Percentiles rank a stretch among this genome's conserved stretches.
phyloP scores from a whole-genome alignment of 2,888 invertebrate genomes.

The Cephus pulcher region DNA sequence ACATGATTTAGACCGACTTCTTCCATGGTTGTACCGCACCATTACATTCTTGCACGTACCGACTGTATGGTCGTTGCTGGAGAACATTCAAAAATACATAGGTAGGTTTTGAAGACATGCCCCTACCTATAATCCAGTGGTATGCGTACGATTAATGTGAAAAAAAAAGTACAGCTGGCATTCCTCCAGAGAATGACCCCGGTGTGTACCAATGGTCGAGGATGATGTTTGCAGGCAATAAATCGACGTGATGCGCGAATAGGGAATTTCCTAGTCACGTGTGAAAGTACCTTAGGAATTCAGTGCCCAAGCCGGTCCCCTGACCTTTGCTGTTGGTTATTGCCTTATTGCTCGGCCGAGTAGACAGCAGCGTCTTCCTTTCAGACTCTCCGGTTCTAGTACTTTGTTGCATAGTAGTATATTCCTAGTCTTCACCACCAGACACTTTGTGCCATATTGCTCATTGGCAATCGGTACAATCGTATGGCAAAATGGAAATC shows the following conservation, averaged over 20 bases:
- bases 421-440: neutral
- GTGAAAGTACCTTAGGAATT: slow-evolving; percentile 63
- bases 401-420: neutral
- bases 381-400: slow-evolving; percentile 1
- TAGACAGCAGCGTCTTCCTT: slow-evolving; percentile 31
- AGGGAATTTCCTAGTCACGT: slow-evolving; percentile 62
- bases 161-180: neutral
- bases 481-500: neutral
- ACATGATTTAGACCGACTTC: neutral
- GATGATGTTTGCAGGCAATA: slow-evolving; percentile 38
- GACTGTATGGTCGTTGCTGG: neutral
- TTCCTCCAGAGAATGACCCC: slow-evolving; percentile 4
- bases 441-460: neutral
- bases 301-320: slow-evolving; percentile 53
- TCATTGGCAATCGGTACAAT: neutral
- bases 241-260: slow-evolving; percentile 43
- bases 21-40: neutral
- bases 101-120: neutral
- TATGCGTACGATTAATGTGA: neutral
- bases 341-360: slow-evolving; percentile 17
- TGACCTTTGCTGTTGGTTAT: slow-evolving; percentile 51
- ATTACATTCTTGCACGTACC: neutral
- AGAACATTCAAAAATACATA: neutral
- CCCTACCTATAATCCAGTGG: neutral
- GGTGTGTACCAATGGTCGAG: slow-evolving; percentile 17